Conservation (phyloP, 2,113 vertebrate genomes). For the Melospiza melodia region DNA sequence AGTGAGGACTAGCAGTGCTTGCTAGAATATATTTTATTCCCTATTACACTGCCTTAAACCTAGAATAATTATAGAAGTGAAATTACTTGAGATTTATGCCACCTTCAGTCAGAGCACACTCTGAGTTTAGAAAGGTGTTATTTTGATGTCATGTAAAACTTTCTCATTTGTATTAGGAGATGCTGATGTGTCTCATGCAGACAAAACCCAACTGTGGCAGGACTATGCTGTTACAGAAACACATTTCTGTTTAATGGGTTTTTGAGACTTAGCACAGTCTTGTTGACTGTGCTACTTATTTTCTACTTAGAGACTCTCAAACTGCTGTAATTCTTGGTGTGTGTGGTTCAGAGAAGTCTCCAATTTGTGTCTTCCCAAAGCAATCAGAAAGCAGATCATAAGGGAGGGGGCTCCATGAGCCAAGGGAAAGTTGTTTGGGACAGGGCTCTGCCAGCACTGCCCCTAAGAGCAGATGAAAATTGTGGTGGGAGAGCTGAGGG, state of each 20-base stretch:
- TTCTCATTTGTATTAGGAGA: not conserved
- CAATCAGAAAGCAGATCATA: not conserved
- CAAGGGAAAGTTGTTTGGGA: not conserved
- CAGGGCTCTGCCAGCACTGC: not conserved
- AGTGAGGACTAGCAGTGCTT: not conserved
- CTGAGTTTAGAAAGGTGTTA: not conserved
- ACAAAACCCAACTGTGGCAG: not conserved
- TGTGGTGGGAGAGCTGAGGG: not conserved
- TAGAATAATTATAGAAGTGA: not conserved
- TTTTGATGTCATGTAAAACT: not conserved
- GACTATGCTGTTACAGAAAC: not conserved
- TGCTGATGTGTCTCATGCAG: not conserved
- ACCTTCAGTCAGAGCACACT: not conserved
- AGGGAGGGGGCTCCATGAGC: not conserved
- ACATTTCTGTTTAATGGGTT: not conserved
- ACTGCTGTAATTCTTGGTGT: not conserved
- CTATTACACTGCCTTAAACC: not conserved
- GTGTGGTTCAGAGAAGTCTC: not conserved
- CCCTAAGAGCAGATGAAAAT: not conserved
- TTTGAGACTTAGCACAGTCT: not conserved
- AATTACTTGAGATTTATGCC: not conserved
- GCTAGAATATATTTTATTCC: not conserved
- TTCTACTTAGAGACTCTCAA: not conserved
- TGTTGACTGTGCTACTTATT: not conserved
- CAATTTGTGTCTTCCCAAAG: not conserved